Base-by-base conservation (phyloP, 2,888 invertebrate genomes). In the Alsophila aescularia region DNA sequence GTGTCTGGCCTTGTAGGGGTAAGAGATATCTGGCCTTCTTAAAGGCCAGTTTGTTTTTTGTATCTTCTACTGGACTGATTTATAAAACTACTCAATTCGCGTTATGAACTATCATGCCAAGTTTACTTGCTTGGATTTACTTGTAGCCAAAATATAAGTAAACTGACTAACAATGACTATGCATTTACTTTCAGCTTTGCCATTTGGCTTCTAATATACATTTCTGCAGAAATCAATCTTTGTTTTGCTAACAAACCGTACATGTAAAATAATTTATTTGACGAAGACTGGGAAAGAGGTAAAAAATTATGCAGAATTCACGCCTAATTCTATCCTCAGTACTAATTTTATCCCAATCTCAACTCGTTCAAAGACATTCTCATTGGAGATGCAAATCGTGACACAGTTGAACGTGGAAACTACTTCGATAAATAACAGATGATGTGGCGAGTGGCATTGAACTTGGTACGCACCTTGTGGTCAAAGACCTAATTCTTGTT, bases 321-420 rank as follows among this genome's bases (percentile, higher is more conserved):
- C 15, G 24, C 31, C 36, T 43, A 44, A 39, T 45, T 15, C 16
- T 18, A 14, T 12, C 2, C 6, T 16, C 34, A 40, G 40, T 52
- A 47, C 39, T 49, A n/a, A n/a, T n/a, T n/a, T n/a, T n/a, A n/a
- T n/a, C n/a, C n/a, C 32, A 29, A 43, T 43, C 53, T 36, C n/a
- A 12, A 37, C 37, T n/a, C 42, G 53, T 42, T 42, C 48, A 53
- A 48, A 43, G 29, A 35, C 53, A 48, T 48, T 35, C 27, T 48
- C 36, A 51, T 21, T 32, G 16, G 16, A 48, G 24, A 52, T 43
- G 60, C 52, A 37, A 52, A 43, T 54, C 53, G 56, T 56, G 52
- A 55, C 55, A 56, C 49, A 49, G 41, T 52, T 52, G 48, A 31
- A 36, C 27, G 27, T 42, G 27, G 29, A 42, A 47, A 53, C 42